These are phyloP conservation scores for Syngnathus scovelli DNA, from an alignment of 2,113 vertebrate species.

Conservation along the genomic window DNA sequence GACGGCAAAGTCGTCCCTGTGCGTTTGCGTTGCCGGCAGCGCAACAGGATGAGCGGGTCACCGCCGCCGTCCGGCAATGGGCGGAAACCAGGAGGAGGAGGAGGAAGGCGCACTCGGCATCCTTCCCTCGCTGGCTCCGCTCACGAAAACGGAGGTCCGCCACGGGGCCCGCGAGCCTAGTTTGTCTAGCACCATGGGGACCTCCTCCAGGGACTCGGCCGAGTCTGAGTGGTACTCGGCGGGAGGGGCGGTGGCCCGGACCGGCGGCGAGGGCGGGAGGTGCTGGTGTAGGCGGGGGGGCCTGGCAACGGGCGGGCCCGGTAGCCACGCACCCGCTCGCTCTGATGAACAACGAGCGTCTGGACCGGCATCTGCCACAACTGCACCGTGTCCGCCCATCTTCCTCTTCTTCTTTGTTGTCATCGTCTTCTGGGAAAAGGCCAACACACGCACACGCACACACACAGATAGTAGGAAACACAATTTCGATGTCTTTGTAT, in stretches of 20 bases:
- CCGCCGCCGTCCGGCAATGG: not conserved
- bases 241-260: slow-evolving; percentile 70
- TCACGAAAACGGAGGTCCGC: slow-evolving; percentile 71
- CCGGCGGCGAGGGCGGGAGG: slow-evolving; percentile 1
- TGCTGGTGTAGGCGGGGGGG: slow-evolving; percentile 44
- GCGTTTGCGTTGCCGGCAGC: too few relatives aligned
- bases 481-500: too few relatives aligned
- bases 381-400: slow-evolving; percentile 19
- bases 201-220: slow-evolving; percentile 85
- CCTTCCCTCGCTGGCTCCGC: slow-evolving; percentile 65
- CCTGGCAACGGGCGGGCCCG: slow-evolving; percentile 68
- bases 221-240: slow-evolving; percentile 82
- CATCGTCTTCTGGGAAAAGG: too few relatives aligned
- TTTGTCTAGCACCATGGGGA: slow-evolving; percentile 79
- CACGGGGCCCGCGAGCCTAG: slow-evolving; percentile 71
- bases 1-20: too few relatives aligned
- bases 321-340: slow-evolving; percentile 53
- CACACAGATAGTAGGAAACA: too few relatives aligned
- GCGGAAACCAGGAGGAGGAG: not conserved
- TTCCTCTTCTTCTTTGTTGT: slow-evolving; percentile 60
- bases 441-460: too few relatives aligned
- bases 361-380: not conserved
- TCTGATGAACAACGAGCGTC: slow-evolving; percentile 54
- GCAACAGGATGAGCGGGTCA: not conserved
- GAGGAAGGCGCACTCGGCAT: not conserved